A percentile compares a stretch with the other conserved stretches of the same genome.
Conservation (phyloP, 2,888 invertebrate genomes). For the Drosophila birchii region DNA sequence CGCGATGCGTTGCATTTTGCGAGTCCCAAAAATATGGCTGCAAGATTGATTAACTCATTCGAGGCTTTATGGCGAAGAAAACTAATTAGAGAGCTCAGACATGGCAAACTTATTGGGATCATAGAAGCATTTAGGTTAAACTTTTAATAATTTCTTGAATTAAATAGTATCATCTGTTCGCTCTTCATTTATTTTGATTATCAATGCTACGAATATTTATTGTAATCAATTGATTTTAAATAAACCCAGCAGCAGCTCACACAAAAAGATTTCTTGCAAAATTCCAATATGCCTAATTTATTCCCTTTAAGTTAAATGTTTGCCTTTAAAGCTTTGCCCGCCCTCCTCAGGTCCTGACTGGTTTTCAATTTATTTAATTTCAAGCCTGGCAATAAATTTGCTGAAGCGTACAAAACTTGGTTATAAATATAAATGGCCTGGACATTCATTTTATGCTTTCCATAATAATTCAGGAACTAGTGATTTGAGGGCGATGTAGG, state of each 20-base stretch:
- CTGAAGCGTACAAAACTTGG: constrained; percentile 68
- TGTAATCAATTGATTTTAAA: not conserved
- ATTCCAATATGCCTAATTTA: not conserved
- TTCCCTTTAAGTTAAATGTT: not conserved
- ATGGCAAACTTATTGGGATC: no score
- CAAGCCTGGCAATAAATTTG: constrained; percentile 61
- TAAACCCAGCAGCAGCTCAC: not conserved
- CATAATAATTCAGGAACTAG: constrained; percentile 78
- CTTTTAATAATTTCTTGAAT: not conserved
- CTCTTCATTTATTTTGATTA: not conserved
- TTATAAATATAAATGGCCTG: constrained; percentile 77
- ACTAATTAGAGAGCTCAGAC: not conserved
- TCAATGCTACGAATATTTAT: not conserved
- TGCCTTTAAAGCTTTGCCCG: constrained; percentile 11
- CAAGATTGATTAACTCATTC: constrained; percentile 11
- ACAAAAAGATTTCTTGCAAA: not conserved
- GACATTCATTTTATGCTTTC: constrained; percentile 77
- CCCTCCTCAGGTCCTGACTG: not conserved
- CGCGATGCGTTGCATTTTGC: constrained; percentile 15
- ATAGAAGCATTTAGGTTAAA: not conserved
- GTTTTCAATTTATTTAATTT: constrained; percentile 48
- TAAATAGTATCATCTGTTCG: not conserved
- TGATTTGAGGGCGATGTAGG: constrained; percentile 64
- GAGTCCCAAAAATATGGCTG: constrained; percentile 22
- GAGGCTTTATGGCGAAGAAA: not conserved